Percentiles rank a stretch among this genome's conserved stretches.
These are phyloP conservation scores for Phrynocephalus versicolor DNA, from an alignment of 2,113 vertebrate genomes.

Conservation along the genomic window DNA sequence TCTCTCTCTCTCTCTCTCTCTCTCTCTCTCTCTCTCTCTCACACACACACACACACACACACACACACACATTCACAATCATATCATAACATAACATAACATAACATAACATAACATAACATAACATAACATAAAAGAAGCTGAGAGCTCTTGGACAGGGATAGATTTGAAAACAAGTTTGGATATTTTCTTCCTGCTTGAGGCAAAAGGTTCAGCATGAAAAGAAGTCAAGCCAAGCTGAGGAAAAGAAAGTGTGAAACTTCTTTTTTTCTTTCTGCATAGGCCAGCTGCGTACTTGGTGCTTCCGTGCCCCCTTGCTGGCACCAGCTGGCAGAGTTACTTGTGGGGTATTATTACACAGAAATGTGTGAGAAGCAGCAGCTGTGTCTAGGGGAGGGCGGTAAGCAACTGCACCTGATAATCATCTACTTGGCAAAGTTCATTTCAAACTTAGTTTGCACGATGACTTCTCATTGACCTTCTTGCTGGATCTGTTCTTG, in stretches of 20 bases:
- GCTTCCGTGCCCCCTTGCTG: background rate
- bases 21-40: too few species aligned
- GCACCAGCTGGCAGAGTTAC: background rate
- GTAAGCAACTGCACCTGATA: background rate
- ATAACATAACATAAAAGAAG: background rate
- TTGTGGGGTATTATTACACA: constrained; percentile 11
- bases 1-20: background rate
- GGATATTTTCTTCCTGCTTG: background rate
- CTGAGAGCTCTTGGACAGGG: background rate
- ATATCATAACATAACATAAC: too few species aligned
- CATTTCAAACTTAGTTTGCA: constrained; percentile 1
- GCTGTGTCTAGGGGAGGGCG: too few species aligned
- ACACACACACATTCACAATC: too few species aligned
- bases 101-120: too few species aligned
- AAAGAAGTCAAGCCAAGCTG: background rate
- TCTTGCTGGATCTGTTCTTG: background rate
- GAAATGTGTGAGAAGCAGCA: background rate
- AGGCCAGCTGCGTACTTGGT: background rate
- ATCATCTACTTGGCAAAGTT: constrained; percentile 18
- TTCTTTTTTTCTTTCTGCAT: background rate
- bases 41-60: too few species aligned
- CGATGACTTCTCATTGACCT: background rate
- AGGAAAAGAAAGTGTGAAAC: background rate
- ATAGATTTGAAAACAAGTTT: background rate
- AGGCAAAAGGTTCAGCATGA: background rate